Percentiles rank a stretch among this genome's conserved stretches.
Evolutionary conservation across 92 coral and sea anemone species (phyloP).

Genomic region (Pocillopora grandis): DNA sequence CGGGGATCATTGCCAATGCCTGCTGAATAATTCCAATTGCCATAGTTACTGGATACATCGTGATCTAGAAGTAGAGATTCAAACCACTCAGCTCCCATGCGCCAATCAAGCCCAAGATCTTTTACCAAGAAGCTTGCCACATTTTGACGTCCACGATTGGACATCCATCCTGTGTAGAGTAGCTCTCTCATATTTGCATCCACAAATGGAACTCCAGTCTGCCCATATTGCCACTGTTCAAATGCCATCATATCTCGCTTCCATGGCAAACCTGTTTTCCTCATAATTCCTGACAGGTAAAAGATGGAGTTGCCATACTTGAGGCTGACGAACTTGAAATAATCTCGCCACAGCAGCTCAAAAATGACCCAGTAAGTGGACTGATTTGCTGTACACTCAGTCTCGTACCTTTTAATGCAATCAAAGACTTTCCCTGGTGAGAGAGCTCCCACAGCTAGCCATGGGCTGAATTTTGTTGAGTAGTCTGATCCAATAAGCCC

Average conservation of each 20-base stretch:
- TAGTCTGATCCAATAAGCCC: constrained; percentile 64
- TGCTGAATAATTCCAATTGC: constrained; percentile 76
- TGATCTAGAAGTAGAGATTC: constrained; percentile 67
- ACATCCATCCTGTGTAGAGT: constrained; percentile 63
- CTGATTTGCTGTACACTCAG: constrained; percentile 57
- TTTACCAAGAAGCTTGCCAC: constrained; percentile 68
- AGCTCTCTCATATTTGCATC: constrained; percentile 78
- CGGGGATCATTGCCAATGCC: constrained; percentile 80
- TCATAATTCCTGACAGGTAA: constrained; percentile 51
- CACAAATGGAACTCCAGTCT: constrained; percentile 70
- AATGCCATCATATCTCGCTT: constrained; percentile 42
- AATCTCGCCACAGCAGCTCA: constrained; percentile 71
- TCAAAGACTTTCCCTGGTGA: constrained; percentile 58
- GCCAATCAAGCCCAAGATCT: constrained; percentile 67
- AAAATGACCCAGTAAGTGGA: constrained; percentile 71
- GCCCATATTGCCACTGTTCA: constrained; percentile 53
- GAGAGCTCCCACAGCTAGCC: constrained; percentile 66
- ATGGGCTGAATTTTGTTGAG: constrained; percentile 64
- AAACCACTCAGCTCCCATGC: constrained; percentile 72
- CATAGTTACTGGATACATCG: constrained; percentile 69
- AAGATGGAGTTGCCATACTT: constrained; percentile 66
- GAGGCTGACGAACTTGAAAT: constrained; percentile 62
- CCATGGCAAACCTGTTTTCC: constrained; percentile 55
- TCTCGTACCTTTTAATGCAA: constrained; percentile 49
- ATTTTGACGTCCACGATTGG: constrained; percentile 71